These are phyloP conservation scores for Epizoanthus scotinus DNA, from an alignment of 92 coral and sea anemone species.

Conservation along the genomic window DNA sequence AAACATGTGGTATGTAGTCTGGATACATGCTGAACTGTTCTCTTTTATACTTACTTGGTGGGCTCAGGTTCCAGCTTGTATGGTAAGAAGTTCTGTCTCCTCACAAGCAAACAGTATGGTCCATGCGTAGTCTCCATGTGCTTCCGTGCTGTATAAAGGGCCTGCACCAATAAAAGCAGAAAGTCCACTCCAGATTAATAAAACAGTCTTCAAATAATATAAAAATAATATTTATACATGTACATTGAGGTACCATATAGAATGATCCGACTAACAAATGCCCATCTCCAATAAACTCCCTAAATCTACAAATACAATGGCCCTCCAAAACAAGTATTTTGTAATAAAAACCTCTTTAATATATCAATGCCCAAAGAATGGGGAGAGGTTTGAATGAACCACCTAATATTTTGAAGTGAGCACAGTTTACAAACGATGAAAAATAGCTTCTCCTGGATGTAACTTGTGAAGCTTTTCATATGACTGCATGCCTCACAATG, in stretches of 20 bases:
- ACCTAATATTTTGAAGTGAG: too few species aligned
- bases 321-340: not conserved
- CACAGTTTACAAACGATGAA: too few species aligned
- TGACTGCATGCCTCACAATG: too few species aligned
- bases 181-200: not conserved
- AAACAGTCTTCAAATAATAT: not conserved
- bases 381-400: too few species aligned
- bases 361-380: too few species aligned
- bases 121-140: conserved; percentile 99
- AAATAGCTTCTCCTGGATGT: too few species aligned
- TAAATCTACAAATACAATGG: too few species aligned
- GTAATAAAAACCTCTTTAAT: not conserved
- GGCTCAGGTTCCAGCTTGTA: conserved; percentile 77
- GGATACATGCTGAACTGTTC: not conserved
- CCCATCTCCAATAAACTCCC: too few species aligned
- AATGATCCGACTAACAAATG: too few species aligned
- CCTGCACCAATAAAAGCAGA: conserved; percentile 55
- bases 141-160: conserved; percentile 92
- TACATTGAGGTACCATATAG: not conserved
- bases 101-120: conserved; percentile 90
- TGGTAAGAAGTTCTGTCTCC: conserved; percentile 94
- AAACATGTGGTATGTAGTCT: too few species aligned
- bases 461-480: too few species aligned
- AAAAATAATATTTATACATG: not conserved
- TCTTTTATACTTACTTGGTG: conserved; percentile 50